Conservation (phyloP, 2,113 vertebrate genomes). For the Condylura cristata region DNA sequence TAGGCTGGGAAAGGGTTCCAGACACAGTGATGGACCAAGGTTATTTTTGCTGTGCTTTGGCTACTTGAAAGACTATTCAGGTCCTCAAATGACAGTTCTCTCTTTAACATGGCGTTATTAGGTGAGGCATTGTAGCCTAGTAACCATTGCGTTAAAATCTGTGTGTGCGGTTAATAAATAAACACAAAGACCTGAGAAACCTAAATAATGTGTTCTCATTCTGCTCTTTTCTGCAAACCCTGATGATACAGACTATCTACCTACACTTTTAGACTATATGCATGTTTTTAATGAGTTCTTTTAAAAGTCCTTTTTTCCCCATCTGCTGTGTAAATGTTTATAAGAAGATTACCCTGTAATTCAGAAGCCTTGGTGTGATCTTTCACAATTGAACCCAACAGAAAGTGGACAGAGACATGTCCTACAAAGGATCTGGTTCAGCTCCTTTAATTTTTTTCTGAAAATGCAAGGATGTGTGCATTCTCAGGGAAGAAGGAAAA, state of each 20-base stretch:
- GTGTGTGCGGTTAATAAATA: neutral
- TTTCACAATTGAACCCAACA: neutral
- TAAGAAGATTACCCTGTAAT: neutral
- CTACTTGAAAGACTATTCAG: neutral
- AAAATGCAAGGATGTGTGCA: constrained; percentile 83
- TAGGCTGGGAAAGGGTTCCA: neutral
- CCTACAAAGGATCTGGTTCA: constrained; percentile 43
- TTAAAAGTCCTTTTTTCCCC: neutral
- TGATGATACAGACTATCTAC: neutral
- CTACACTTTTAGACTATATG: neutral
- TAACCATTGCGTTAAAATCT: neutral
- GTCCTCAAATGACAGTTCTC: neutral
- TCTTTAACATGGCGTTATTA: neutral
- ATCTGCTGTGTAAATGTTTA: constrained; percentile 50
- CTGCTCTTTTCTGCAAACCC: neutral
- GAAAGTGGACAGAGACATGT: constrained; percentile 16
- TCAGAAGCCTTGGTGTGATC: constrained; percentile 33
- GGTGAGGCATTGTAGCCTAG: neutral
- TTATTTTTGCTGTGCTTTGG: neutral
- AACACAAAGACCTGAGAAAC: neutral
- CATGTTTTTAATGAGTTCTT: neutral
- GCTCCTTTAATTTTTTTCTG: constrained; percentile 65
- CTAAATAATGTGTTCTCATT: neutral
- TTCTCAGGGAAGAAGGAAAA: constrained; percentile 76
- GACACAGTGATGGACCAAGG: neutral